Evolutionary conservation across 2,888 invertebrate species (phyloP), one percentile per base, ranked within the genome.

Genomic region (Hanleya hanleyi): DNA sequence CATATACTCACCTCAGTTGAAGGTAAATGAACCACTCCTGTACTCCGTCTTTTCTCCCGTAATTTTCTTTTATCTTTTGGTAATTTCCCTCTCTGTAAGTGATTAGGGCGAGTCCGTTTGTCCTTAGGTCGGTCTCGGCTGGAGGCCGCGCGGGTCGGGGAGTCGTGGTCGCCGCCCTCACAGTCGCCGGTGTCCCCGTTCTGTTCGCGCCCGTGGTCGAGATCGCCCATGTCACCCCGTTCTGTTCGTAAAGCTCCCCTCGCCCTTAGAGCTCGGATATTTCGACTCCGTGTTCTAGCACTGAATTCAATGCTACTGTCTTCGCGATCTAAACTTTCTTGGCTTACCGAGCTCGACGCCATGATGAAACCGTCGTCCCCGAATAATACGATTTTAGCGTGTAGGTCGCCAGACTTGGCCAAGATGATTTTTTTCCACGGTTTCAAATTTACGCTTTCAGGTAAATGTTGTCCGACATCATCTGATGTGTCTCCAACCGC

Each of bases 1-100:
- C n/a, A n/a, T n/a, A 50, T 49, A 82, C 88, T 86, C 84, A 93
- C 93, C 92, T 93, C 93, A 68, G 93, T 93, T 3, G 93, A 93
- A 47, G 92, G 92, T 71, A 93, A 88, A 85, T 93, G 93, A 70
- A 93, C 92, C 22, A 93, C 93, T 26, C 93, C 93, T 22, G 93
- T 93, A 80, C 92, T 93, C 71, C 93, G 89, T 77, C 93, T 87
- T 82, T 93, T 93, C 84, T 93, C 93, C 71, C 93, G 86, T 69
- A 93, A 87, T 87, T 93, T 93, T 84, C 93, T 90, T 73, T 93
- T 91, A 81, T 93, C 93, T 71, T 93, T 91, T 50, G 92, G 92
- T 76, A 92, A 91, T 80, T 93, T 93, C 33, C 92, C 92, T 83
- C 92, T 92, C 86, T 92, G 92, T 81, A 92, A 88, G 73, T 92